Percentiles rank a stretch among this genome's conserved stretches.
Evolutionary conservation across 2,888 invertebrate species (phyloP).

Genomic region (Euplexia lucipara): DNA sequence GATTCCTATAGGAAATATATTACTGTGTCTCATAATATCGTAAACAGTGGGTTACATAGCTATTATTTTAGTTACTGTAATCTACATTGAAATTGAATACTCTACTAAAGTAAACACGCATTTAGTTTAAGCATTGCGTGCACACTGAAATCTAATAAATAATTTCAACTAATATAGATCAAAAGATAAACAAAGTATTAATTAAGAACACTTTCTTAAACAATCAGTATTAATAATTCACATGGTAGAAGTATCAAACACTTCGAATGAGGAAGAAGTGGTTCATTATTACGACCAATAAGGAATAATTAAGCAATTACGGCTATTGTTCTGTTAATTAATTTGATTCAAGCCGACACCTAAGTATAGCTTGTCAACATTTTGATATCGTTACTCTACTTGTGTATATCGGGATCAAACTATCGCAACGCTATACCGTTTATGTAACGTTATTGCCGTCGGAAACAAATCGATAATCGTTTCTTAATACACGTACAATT

Average conservation of each 20-base stretch:
- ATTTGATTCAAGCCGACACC: constrained; percentile 25
- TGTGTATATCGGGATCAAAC: constrained; percentile 33
- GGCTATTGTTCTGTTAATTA: constrained; percentile 52
- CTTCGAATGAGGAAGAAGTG: constrained; percentile 31
- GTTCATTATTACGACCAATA: constrained; percentile 34
- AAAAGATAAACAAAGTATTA: constrained; percentile 20
- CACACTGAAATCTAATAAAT: constrained; percentile 10
- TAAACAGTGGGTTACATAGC: no score
- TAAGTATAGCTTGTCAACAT: constrained; percentile 41
- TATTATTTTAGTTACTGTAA: neutral
- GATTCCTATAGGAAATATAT: no score
- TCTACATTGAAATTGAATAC: neutral
- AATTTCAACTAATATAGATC: constrained; percentile 23
- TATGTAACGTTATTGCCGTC: constrained; percentile 44
- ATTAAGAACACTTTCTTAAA: constrained; percentile 45
- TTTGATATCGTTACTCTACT: constrained; percentile 40
- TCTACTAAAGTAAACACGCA: neutral
- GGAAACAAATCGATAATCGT: constrained; percentile 47
- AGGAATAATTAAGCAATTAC: constrained; percentile 34
- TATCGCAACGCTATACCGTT: constrained; percentile 33
- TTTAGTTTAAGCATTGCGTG: constrained; percentile 22
- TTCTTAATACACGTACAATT: constrained; percentile 39
- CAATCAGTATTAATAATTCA: constrained; percentile 22
- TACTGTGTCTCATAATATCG: no score
- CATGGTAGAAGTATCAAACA: constrained; percentile 24